Base-by-base conservation (phyloP, 2,888 invertebrate genomes). In the Tiphia femorata region DNA sequence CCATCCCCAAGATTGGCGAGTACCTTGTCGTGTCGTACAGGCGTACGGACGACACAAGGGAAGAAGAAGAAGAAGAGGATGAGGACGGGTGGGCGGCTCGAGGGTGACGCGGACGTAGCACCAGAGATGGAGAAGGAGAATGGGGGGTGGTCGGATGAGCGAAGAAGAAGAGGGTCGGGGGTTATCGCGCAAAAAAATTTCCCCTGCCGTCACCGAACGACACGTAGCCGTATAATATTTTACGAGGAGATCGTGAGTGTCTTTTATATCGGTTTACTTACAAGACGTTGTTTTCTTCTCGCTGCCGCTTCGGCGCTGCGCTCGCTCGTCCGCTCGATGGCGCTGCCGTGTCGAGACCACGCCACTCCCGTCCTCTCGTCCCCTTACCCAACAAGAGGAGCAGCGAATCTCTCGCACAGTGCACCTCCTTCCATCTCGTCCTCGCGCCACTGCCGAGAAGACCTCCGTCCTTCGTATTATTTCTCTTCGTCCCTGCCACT, bases 241-340 rank as follows among this genome's bases (percentile, higher is more conserved):
- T 78, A 79, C 69, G 74, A 73, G 65, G 49, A 66, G 65, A 75
- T 79, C 79, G 79, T 77, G 76, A 77, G 73, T 67, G 66, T 68
- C 73, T 67, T 77, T 72, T 72, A 74, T 76, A 79, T 77, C 67
- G 71, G 64, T 73, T 73, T 70, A 70, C 72, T 76, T 66, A 62
- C 61, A 62, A 62, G 53, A 51, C 44, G 56, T 49, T 49, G 61
- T 63, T 58, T 53, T 52, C 38, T 51, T 27, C 6, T 47, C 43
- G 44, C 43, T 43, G 49, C 52, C 35, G 38, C 54, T 63, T 51
- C 33, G 42, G 37, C 30, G 37, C 21, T 37, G 25, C 40, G 29
- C 41, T 14, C 35, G 16, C 10, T 17, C 20, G 14, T 43, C 35
- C 23, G 16, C 41, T 16, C 37, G 12, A 19, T 16, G 3, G 37